Evolutionary conservation across 2,113 vertebrate species (phyloP).

Genomic region (Cynoglossus semilaevis): DNA sequence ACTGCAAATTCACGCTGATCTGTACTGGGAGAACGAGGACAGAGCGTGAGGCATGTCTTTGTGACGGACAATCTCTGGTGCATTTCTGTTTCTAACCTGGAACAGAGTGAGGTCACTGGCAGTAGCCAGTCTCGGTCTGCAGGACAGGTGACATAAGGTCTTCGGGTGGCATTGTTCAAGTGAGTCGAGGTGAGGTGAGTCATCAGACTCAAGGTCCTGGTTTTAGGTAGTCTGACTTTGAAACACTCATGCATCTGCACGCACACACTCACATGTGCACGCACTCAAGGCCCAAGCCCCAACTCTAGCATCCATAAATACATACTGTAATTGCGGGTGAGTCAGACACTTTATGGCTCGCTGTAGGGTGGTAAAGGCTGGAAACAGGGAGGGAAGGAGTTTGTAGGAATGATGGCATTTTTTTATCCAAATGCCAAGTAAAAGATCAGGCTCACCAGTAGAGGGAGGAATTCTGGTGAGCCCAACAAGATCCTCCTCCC

Average conservation of each 20-base stretch:
- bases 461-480: too few species aligned
- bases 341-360: slow-evolving; percentile 57
- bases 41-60: slow-evolving; percentile 22
- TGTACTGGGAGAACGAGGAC: slow-evolving; percentile 20
- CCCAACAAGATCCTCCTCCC: too few species aligned
- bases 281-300: slow-evolving; percentile 44
- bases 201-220: slow-evolving; percentile 42
- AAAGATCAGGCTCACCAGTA: too few species aligned
- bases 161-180: slow-evolving; percentile 36
- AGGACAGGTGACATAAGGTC: slow-evolving; percentile 61
- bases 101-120: slow-evolving; percentile 50
- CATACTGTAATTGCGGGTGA: slow-evolving; percentile 65
- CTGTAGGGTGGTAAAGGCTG: slow-evolving; percentile 41
- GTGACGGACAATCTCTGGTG: slow-evolving; percentile 29
- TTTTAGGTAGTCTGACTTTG: slow-evolving; percentile 38
- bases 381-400: slow-evolving; percentile 36
- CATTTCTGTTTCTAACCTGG: slow-evolving; percentile 22
- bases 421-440: too few species aligned
- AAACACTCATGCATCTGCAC: slow-evolving; percentile 22
- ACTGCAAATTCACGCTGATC: too few species aligned
- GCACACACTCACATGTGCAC: slow-evolving; percentile 5
- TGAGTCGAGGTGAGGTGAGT: slow-evolving; percentile 57
- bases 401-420: slow-evolving; percentile 32
- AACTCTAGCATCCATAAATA: slow-evolving; percentile 65
- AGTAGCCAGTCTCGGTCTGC: slow-evolving; percentile 45